A percentile compares a stretch with the other conserved stretches of the same genome.
Evolutionary conservation across 2,888 invertebrate species (phyloP).

Genomic region (Diabrotica balteata): DNA sequence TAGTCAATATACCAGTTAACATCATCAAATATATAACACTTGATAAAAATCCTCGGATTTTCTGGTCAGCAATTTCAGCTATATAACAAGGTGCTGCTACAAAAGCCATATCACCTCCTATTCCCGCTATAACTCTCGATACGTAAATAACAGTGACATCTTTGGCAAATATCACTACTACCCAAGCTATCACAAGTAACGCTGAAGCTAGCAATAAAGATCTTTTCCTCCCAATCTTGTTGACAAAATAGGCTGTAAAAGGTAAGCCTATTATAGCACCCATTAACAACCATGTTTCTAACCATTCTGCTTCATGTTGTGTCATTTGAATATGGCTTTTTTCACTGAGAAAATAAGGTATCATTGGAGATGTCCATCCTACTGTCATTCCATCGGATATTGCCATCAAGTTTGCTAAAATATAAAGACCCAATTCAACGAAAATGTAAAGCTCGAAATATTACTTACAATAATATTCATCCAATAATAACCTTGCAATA

Average conservation of each 20-base stretch:
- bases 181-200: constrained; percentile 51
- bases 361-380: constrained; percentile 56
- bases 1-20: constrained; percentile 53
- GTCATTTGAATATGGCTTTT: constrained; percentile 50
- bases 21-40: constrained; percentile 56
- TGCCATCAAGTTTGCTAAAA: constrained; percentile 54
- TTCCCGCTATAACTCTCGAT: constrained; percentile 52
- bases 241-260: constrained; percentile 49
- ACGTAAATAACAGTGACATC: constrained; percentile 48
- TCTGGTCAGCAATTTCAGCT: constrained; percentile 57
- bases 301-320: constrained; percentile 44
- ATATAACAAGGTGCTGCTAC: constrained; percentile 58
- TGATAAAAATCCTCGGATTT: constrained; percentile 54
- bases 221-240: constrained; percentile 50
- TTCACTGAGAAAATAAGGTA: constrained; percentile 50
- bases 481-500: no score
- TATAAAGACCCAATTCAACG: no score
- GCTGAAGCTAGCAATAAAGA: constrained; percentile 52
- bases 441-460: no score
- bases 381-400: constrained; percentile 59
- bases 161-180: constrained; percentile 49
- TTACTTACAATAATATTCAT: no score
- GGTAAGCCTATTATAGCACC: constrained; percentile 48
- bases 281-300: constrained; percentile 46
- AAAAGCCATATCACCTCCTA: constrained; percentile 56